Evolutionary conservation across 2,113 vertebrate species (phyloP).

Genomic region (Clarias macrocephalus): DNA sequence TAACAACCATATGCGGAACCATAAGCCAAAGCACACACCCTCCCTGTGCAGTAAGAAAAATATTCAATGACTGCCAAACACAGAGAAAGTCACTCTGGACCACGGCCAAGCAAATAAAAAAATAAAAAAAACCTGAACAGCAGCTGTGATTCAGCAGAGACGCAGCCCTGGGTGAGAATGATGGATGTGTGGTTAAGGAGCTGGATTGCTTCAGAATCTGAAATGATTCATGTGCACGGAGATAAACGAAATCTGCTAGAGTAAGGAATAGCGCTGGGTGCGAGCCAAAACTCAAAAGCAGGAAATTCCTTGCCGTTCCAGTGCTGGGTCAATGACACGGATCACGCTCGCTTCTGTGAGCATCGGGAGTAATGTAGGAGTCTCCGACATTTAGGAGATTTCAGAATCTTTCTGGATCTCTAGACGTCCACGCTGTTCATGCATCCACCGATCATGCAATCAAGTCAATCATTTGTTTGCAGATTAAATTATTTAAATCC

Average conservation of each 20-base stretch:
- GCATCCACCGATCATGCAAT: too few species aligned
- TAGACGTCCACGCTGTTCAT: too few species aligned
- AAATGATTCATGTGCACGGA: neutral
- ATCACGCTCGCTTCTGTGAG: neutral
- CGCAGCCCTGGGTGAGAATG: neutral
- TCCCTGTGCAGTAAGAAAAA: neutral
- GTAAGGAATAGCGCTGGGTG: neutral
- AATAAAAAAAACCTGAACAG: neutral
- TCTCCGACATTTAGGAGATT: too few species aligned
- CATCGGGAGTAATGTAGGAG: neutral
- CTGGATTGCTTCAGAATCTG: neutral
- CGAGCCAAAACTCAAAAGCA: neutral
- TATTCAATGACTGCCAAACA: neutral
- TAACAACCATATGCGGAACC: neutral
- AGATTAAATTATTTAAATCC: too few species aligned
- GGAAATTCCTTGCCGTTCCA: constrained; percentile 9
- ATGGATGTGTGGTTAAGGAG: neutral
- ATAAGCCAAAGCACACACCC: neutral
- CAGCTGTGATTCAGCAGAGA: constrained; percentile 26
- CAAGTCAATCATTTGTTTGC: too few species aligned
- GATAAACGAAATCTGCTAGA: constrained; percentile 10
- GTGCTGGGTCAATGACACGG: neutral
- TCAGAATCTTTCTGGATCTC: neutral
- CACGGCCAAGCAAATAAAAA: neutral
- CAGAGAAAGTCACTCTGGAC: constrained; percentile 11